Evolutionary conservation across 2,888 invertebrate species (phyloP).

Genomic region (Rhingia campestris): DNA sequence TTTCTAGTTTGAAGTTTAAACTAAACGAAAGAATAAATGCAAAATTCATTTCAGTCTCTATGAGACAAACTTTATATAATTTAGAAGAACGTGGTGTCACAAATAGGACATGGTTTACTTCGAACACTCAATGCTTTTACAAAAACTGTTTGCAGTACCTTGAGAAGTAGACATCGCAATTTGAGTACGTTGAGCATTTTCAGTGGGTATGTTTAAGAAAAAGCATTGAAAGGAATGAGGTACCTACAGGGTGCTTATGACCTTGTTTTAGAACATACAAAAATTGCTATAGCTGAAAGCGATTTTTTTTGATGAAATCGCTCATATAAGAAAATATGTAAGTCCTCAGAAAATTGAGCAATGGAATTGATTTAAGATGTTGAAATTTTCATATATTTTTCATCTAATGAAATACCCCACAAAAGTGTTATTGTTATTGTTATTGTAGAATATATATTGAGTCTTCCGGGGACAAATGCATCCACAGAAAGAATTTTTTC

Average conservation of each 20-base stretch:
- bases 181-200: conserved; percentile 9
- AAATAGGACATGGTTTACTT: too few relatives aligned
- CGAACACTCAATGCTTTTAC: neutral
- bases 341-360: conserved; percentile 19
- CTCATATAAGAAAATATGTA: conserved; percentile 24
- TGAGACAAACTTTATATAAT: too few relatives aligned
- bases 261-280: neutral
- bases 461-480: too few relatives aligned
- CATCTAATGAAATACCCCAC: conserved; percentile 2
- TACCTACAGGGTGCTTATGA: too few relatives aligned
- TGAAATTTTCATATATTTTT: conserved; percentile 21
- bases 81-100: too few relatives aligned
- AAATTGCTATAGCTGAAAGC: conserved; percentile 2
- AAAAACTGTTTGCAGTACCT: conserved; percentile 3
- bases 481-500: too few relatives aligned
- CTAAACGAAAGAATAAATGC: conserved; percentile 13
- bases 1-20: conserved; percentile 18
- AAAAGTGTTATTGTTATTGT: too few relatives aligned
- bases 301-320: conserved; percentile 29
- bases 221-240: too few relatives aligned
- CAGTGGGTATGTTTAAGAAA: too few relatives aligned
- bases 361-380: conserved; percentile 32
- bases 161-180: conserved; percentile 16
- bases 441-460: conserved; percentile 30
- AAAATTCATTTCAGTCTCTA: too few relatives aligned